Percentiles rank a stretch among this genome's conserved stretches.
Conservation (phyloP, 2,797 vertebrate species). For the Tamandua tetradactyla region DNA sequence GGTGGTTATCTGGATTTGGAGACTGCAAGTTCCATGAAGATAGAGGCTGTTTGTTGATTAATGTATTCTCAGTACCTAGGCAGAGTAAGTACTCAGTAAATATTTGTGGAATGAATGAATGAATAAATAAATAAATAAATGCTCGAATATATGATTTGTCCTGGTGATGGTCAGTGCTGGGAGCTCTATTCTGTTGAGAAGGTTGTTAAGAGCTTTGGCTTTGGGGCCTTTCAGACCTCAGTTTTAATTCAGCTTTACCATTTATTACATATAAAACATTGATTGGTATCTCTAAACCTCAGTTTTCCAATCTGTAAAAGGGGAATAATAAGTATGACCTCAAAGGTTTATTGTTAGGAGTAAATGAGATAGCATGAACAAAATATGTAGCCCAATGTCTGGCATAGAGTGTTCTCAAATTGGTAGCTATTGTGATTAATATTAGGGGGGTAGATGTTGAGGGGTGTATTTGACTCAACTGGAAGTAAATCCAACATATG, state of each 20-base stretch:
- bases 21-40: background rate
- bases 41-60: background rate
- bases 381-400: background rate
- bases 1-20: background rate
- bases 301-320: background rate
- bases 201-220: background rate
- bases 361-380: background rate
- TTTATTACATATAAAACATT: background rate
- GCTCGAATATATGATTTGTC: background rate
- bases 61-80: background rate
- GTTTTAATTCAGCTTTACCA: background rate
- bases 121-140: background rate
- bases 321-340: background rate
- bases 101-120: background rate
- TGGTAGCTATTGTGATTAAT: background rate
- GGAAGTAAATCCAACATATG: background rate
- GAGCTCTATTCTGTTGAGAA: background rate
- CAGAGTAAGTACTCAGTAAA: background rate
- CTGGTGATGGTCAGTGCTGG: background rate
- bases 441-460: background rate
- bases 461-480: background rate
- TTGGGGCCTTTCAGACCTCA: background rate
- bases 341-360: background rate
- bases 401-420: background rate
- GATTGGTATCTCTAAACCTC: conserved; percentile 11